These are phyloP conservation scores for Corythucha ciliata DNA, from an alignment of 2,888 invertebrate species.

Conservation along the genomic window DNA sequence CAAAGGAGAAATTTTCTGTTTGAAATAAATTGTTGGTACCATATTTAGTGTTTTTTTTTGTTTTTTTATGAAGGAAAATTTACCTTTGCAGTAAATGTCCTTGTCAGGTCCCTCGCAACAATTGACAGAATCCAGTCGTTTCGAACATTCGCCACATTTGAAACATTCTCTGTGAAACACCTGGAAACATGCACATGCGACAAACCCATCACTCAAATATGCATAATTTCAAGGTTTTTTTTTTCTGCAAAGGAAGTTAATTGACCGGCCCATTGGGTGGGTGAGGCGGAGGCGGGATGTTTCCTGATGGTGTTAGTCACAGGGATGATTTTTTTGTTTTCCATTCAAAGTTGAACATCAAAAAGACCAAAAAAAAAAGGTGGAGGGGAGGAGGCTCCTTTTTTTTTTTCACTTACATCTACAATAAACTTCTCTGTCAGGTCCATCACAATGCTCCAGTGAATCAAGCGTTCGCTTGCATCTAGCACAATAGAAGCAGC, in stretches of 20 bases:
- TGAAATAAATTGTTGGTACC: no score
- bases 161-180: constrained; percentile 88
- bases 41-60: no score
- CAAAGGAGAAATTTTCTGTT: no score
- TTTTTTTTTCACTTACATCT: constrained; percentile 57
- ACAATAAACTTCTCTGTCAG: constrained; percentile 85
- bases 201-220: no score
- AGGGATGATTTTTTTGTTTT: no score
- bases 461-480: constrained; percentile 80
- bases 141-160: constrained; percentile 80
- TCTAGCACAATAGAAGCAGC: constrained; percentile 80
- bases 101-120: constrained; percentile 91
- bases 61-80: neutral
- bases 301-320: no score
- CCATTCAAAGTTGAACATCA: constrained; percentile 18
- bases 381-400: neutral
- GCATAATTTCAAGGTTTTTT: no score
- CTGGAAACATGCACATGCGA: constrained; percentile 47
- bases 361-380: constrained; percentile 16
- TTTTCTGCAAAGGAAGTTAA: constrained; percentile 5
- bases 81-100: constrained; percentile 94
- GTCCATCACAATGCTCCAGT: constrained; percentile 83
- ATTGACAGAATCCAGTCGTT: constrained; percentile 81
- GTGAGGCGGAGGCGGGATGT: no score
- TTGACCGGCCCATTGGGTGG: no score